Conservation (phyloP, 2,113 vertebrate genomes). For the Casuarius casuarius region DNA sequence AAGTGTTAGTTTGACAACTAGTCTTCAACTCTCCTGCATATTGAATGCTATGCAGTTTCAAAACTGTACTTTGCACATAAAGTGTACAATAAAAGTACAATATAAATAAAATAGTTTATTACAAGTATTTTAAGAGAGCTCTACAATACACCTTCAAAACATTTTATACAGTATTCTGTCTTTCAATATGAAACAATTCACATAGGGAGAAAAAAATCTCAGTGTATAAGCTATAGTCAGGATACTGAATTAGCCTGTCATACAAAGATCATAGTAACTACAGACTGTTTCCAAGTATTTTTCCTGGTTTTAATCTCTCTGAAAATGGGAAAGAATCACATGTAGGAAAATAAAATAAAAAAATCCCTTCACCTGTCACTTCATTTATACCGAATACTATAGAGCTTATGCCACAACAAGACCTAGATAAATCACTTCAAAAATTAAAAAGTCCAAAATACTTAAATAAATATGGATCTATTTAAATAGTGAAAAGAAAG, state of each 20-base stretch:
- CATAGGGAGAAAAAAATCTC: slow-evolving; percentile 27
- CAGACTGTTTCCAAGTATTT: background rate
- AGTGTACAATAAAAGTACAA: slow-evolving; percentile 32
- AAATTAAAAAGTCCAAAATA: background rate
- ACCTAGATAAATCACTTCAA: background rate
- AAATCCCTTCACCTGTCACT: background rate
- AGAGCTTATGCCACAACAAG: background rate
- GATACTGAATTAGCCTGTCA: slow-evolving; percentile 16
- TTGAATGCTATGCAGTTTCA: background rate
- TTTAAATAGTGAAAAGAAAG: slow-evolving; percentile 15
- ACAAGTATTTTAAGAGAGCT: slow-evolving; percentile 70
- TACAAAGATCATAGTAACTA: slow-evolving; percentile 30
- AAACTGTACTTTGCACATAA: background rate
- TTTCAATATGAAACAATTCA: slow-evolving; percentile 76
- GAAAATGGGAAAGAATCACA: background rate
- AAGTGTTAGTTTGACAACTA: background rate
- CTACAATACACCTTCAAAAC: slow-evolving; percentile 70
- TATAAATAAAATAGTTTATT: slow-evolving; percentile 73
- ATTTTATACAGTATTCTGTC: slow-evolving; percentile 64
- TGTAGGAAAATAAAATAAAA: background rate
- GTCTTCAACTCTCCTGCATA: slow-evolving; percentile 13
- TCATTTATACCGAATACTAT: background rate
- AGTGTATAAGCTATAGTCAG: background rate
- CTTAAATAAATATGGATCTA: slow-evolving; percentile 25
- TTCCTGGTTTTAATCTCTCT: background rate